These are phyloP conservation scores for Acholoe squamosa DNA, from an alignment of 2,888 invertebrate species.

Conservation along the genomic window DNA sequence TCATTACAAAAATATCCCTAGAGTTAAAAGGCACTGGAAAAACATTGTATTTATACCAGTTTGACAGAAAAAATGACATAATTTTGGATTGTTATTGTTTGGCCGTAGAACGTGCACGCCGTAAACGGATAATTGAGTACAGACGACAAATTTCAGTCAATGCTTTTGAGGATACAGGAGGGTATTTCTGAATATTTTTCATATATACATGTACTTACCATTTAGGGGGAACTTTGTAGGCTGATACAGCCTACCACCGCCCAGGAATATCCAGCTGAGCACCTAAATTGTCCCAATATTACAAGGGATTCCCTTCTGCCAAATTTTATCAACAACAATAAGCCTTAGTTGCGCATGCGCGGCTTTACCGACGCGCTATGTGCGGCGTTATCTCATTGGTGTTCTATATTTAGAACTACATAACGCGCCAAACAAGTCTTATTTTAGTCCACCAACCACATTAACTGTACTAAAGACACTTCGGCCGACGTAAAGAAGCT, in stretches of 20 bases:
- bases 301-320: conserved; percentile 61
- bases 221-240: conserved; percentile 55
- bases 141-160: conserved; percentile 50
- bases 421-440: conserved; percentile 2
- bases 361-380: not conserved
- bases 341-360: conserved; percentile 56
- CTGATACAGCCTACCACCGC: conserved; percentile 44
- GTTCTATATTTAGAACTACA: conserved; percentile 49
- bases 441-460: conserved; percentile 44
- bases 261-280: conserved; percentile 59
- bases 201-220: conserved; percentile 61
- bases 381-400: conserved; percentile 8
- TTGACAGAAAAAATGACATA: conserved; percentile 14
- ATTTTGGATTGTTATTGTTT: conserved; percentile 58
- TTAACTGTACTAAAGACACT: not conserved
- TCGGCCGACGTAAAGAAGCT: not conserved
- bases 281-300: conserved; percentile 60
- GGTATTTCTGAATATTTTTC: not conserved
- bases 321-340: conserved; percentile 67
- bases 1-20: not conserved
- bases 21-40: not conserved
- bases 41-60: not conserved
- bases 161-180: not conserved
- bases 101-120: conserved; percentile 40
- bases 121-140: conserved; percentile 42